Base-by-base conservation (phyloP, 1,140 invertebrate genomes). In the Polypedilum vanderplanki region DNA sequence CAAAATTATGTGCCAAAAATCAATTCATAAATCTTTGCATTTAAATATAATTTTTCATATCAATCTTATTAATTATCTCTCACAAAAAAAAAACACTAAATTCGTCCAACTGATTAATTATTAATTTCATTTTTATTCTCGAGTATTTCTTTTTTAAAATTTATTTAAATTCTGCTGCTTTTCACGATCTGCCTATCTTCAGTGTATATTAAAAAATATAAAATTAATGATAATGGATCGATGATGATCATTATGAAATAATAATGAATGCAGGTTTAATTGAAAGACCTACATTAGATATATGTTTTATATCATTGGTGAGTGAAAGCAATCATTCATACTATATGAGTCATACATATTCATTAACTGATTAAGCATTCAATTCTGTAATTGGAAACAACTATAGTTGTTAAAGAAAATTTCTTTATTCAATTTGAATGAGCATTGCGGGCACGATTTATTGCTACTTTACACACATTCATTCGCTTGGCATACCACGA, bases 291-390 rank as follows among this genome's bases (percentile, higher is more conserved):
- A n/a, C 10, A 4, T 57, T 8, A 4, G 46, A 15, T 15, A n/a
- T n/a, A 12, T 57, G 46, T 4, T 57, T 15, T n/a, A 3, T 57
- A 15, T 15, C 41, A 46, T 33, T 33, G 24, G 5, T 33, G 24
- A 33, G 24, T 33, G 5, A 3, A 33, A 33, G 24, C 24, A 33
- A 5, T 33, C 5, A 46, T 46, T 12, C 15, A 46, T 46, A 46
- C 15, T 46, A 10, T 3, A 46, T 7, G 15, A 12, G 1, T 17
- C 64, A 67, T 70, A 70, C 65, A 70, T 70, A 70, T 70, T 70
- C 65, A 70, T 70, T 70, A 70, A 18, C 20, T 70, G 17, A 70
- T 70, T 70, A 20, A 9, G 5, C 65, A 70, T 57, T 57, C 12
- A n/a, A 46, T 9, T 12, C 1, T 8, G 41, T 12, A 12, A 12